These are phyloP conservation scores for Chaetogeoica ovagalla DNA, from an alignment of 2,888 invertebrate genomes.

Conservation along the genomic window DNA sequence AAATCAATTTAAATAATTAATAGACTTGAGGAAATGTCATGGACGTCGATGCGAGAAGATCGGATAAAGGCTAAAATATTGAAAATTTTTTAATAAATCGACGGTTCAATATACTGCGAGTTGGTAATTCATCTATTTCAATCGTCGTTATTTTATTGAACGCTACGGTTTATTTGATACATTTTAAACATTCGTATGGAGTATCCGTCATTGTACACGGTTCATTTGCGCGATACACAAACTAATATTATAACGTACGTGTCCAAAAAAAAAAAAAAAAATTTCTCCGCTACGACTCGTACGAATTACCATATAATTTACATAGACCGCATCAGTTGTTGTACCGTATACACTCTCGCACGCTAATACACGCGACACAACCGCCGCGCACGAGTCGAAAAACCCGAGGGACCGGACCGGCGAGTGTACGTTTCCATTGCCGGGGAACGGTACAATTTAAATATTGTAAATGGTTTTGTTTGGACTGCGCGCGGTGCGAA, in stretches of 20 bases:
- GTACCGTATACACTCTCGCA: constrained; percentile 3
- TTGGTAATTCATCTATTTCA: too few relatives aligned
- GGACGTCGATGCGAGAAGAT: too few relatives aligned
- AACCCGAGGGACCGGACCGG: constrained; percentile 3
- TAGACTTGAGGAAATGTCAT: too few relatives aligned
- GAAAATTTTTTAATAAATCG: too few relatives aligned
- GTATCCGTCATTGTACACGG: neutral
- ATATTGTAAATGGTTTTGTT: neutral
- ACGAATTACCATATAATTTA: constrained; percentile 33
- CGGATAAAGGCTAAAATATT: too few relatives aligned
- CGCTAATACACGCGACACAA: neutral
- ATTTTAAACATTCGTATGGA: too few relatives aligned
- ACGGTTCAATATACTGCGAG: too few relatives aligned
- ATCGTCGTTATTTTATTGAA: too few relatives aligned
- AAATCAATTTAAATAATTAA: too few relatives aligned
- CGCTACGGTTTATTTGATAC: too few relatives aligned
- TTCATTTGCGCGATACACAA: neutral
- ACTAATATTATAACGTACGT: neutral
- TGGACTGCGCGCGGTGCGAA: neutral
- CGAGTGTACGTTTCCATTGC: too few relatives aligned
- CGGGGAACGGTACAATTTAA: neutral
- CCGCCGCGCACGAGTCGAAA: neutral
- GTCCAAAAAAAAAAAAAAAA: neutral
- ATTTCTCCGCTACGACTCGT: constrained; percentile 6
- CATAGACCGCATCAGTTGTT: constrained; percentile 25